Conservation (phyloP, 2,797 vertebrate genomes). For the Leuciscus waleckii region DNA sequence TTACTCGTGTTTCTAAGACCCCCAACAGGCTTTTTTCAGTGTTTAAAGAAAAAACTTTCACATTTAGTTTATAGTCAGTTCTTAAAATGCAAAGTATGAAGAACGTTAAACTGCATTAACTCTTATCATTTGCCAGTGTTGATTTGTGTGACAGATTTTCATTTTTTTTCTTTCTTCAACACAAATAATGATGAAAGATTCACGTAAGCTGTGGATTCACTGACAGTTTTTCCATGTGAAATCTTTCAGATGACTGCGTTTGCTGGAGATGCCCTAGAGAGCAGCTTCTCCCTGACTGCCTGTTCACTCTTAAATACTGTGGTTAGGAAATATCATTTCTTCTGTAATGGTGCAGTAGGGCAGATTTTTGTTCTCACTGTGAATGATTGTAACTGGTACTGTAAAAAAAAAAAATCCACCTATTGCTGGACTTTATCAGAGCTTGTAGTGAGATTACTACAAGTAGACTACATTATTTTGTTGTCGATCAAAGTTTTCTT, state of each 20-base stretch:
- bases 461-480: background rate
- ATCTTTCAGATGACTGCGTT: conserved; percentile 25
- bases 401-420: background rate
- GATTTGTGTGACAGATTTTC: background rate
- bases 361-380: conserved; percentile 9
- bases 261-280: background rate
- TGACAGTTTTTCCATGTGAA: background rate
- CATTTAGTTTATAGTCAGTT: background rate
- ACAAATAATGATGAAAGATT: background rate
- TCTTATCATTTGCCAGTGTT: background rate
- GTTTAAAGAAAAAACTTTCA: background rate
- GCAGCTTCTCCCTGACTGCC: conserved; percentile 31
- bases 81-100: background rate
- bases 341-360: conserved; percentile 34
- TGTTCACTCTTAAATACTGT: conserved; percentile 5
- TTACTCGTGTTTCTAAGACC: background rate
- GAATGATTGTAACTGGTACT: background rate
- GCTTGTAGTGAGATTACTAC: background rate
- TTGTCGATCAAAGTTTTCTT: background rate
- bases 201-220: background rate
- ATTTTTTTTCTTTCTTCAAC: background rate
- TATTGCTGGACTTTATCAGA: background rate
- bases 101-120: background rate
- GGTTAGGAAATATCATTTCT: background rate
- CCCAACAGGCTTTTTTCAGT: too few relatives aligned